Percentiles rank a stretch among this genome's conserved stretches.
Conservation (phyloP, 1,140 invertebrate species). For the Capitella teleta region DNA sequence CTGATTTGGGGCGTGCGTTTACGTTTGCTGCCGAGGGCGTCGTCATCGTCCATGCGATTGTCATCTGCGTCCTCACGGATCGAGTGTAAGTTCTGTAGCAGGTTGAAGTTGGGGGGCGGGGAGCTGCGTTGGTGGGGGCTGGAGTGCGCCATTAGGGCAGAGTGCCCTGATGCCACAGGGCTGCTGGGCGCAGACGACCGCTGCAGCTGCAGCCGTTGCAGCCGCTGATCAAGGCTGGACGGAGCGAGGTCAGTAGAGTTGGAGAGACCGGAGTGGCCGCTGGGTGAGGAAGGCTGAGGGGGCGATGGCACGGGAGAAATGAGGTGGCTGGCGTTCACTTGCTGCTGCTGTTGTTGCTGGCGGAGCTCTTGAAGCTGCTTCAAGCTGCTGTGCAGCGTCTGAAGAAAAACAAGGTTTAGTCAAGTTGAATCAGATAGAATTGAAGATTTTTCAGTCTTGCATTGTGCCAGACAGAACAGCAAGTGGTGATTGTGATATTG, state of each 20-base stretch:
- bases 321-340: background rate
- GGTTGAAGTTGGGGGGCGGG: constrained; percentile 44
- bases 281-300: constrained; percentile 10
- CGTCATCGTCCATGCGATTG: constrained; percentile 33
- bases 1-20: constrained; percentile 65
- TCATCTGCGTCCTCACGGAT: constrained; percentile 63
- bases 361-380: constrained; percentile 44
- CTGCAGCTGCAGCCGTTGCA: constrained; percentile 18
- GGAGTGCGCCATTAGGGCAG: constrained; percentile 13
- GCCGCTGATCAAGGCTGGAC: constrained; percentile 5
- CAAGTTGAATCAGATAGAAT: no score
- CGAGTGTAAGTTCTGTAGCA: constrained; percentile 66
- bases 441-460: no score
- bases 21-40: constrained; percentile 10
- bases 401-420: no score
- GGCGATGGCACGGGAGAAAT: constrained; percentile 7
- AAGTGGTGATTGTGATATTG: constrained; percentile 8
- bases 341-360: constrained; percentile 38
- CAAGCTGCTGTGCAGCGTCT: constrained; percentile 20
- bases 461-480: no score
- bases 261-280: background rate
- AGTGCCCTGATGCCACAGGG: background rate
- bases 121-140: constrained; percentile 37
- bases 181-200: constrained; percentile 7
- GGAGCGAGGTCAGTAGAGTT: background rate